phyloP scores from a whole-genome alignment of 2,113 vertebrate species.

The Coptodon bakossiorum region DNA sequence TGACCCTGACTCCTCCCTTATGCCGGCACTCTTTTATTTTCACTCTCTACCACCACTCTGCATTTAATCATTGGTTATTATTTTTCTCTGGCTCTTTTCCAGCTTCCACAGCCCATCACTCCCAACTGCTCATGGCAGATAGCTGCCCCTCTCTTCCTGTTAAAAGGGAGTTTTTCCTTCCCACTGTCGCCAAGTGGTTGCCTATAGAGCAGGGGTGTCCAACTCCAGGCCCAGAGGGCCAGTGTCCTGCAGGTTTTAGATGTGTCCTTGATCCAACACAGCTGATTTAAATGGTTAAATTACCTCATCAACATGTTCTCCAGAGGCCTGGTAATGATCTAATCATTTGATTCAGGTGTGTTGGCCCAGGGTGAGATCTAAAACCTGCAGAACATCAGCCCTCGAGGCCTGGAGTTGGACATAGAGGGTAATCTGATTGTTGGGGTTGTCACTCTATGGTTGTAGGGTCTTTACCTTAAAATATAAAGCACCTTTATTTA shows the following conservation, averaged over 20 bases:
- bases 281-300: not conserved
- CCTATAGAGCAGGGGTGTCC: not conserved
- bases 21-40: not conserved
- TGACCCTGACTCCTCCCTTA: not conserved
- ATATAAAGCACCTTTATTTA: not conserved
- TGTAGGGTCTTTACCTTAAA: not conserved
- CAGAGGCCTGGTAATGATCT: not conserved
- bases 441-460: not conserved
- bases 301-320: not conserved
- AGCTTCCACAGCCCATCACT: not conserved
- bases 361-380: not conserved
- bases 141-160: not conserved
- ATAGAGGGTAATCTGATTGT: not conserved
- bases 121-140: not conserved
- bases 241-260: not conserved
- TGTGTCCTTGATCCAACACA: not conserved
- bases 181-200: not conserved
- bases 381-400: not conserved
- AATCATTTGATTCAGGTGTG: not conserved
- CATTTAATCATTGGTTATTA: not conserved
- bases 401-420: not conserved
- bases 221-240: not conserved
- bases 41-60: not conserved
- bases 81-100: not conserved
- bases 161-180: not conserved